Conservation (phyloP, 1,140 invertebrate genomes). For the Brachionus koreanus region DNA sequence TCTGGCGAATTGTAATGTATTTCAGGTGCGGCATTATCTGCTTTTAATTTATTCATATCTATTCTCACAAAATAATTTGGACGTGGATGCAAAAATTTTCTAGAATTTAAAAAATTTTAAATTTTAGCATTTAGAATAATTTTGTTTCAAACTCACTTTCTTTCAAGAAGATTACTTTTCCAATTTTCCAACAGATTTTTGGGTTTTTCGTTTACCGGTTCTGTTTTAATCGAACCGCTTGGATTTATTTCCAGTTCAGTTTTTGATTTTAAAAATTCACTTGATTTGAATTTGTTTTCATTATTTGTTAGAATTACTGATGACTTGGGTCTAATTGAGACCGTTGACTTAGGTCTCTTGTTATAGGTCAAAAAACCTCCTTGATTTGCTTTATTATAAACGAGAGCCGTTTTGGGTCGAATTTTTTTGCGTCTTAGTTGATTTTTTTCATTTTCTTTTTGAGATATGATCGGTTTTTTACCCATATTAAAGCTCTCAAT, state of each 20-base stretch:
- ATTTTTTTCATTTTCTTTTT: not conserved
- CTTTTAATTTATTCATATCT: constrained; percentile 3
- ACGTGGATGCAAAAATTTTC: constrained; percentile 16
- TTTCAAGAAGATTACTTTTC: constrained; percentile 31
- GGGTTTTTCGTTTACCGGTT: not conserved
- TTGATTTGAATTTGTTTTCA: not conserved
- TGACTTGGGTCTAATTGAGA: not conserved
- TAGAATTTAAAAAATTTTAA: not conserved
- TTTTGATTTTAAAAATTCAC: not conserved
- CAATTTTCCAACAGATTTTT: not conserved
- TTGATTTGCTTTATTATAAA: not conserved
- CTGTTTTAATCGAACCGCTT: not conserved
- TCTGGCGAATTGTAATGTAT: constrained; percentile 43
- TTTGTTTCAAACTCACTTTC: not conserved
- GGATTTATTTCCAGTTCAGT: not conserved
- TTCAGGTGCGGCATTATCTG: not conserved
- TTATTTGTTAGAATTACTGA: not conserved
- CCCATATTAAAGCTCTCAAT: not conserved
- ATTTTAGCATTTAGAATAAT: not conserved
- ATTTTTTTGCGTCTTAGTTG: not conserved
- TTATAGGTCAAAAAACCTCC: not conserved
- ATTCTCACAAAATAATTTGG: constrained; percentile 39
- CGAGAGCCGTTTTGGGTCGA: not conserved
- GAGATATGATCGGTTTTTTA: not conserved
- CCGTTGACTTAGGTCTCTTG: not conserved